These are phyloP conservation scores for Brassicogethes aeneus DNA, from an alignment of 2,888 invertebrate genomes.

Conservation along the genomic window DNA sequence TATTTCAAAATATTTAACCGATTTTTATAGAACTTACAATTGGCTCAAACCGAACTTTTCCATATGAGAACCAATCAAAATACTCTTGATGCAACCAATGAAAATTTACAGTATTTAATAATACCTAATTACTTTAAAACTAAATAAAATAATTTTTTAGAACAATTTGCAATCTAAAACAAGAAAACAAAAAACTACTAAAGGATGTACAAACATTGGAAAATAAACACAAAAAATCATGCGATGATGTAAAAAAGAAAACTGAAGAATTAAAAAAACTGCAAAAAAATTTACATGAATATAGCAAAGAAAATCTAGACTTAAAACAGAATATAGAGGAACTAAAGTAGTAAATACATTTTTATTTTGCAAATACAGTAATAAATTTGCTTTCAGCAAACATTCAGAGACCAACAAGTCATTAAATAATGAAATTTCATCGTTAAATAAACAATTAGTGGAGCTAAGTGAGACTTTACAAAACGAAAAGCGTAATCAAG, in stretches of 20 bases:
- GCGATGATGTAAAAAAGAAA: background rate
- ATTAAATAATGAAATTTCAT: constrained; percentile 17
- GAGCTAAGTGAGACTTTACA: constrained; percentile 10
- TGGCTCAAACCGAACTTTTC: background rate
- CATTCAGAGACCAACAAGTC: constrained; percentile 14
- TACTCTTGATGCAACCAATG: no score
- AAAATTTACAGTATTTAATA: no score
- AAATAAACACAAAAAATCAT: background rate
- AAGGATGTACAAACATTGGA: background rate
- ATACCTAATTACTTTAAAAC: no score
- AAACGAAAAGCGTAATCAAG: background rate
- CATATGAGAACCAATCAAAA: background rate
- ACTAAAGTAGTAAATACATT: constrained; percentile 1
- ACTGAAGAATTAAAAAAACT: background rate
- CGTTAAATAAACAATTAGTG: constrained; percentile 16
- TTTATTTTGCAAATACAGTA: constrained; percentile 2
- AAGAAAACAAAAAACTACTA: background rate
- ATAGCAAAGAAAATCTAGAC: constrained; percentile 5
- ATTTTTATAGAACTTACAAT: background rate
- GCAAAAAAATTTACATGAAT: constrained; percentile 1
- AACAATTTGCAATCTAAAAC: background rate
- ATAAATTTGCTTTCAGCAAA: constrained; percentile 12
- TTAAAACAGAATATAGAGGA: constrained; percentile 3
- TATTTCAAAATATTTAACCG: background rate
- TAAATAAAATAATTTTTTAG: no score